Base-by-base conservation (phyloP, 2,113 vertebrate species). In the Etheostoma spectabile region DNA sequence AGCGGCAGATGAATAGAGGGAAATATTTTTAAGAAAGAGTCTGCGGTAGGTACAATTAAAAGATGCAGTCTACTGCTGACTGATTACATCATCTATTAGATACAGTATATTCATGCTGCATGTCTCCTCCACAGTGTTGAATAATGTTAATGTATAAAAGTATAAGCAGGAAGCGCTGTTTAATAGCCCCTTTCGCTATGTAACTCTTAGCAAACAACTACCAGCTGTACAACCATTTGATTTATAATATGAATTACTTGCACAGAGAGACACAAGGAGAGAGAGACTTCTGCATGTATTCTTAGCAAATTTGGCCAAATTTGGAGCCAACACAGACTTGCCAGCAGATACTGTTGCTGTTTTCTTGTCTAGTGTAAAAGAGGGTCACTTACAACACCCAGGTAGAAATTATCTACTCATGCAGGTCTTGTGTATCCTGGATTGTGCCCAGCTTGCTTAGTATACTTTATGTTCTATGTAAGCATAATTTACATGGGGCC, bases 181-280 rank as follows among this genome's bases (percentile, higher is more conserved):
- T 70, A 33, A 59, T 71, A 51, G 55, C 27, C 3, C 49, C 63
- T 42, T 63, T 70, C 57, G 13, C 65, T 74, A 49, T 65, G 59
- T 55, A 51, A 71, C 30, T 45, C n/a, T 65, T n/a, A n/a, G n/a
- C n/a, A n/a, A n/a, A n/a, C n/a, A n/a, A n/a, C n/a, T n/a, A n/a
- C n/a, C n/a, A n/a, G n/a, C n/a, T n/a, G n/a, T n/a, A n/a, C n/a
- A n/a, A n/a, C n/a, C n/a, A 33, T 49, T 33, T 69, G 51, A 80
- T 83, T 72, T 42, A 69, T 42, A 68, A 64, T 13, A n/a, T 19
- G 51, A 74, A 27, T 56, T 46, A 68, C 5, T 65, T 16, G 35
- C 35, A 49, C 6, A n/a, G 5, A 63, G 19, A 49, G 19, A 52
- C 15, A n/a, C n/a, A n/a, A n/a, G n/a, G n/a, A n/a, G n/a, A n/a